Base-by-base conservation (phyloP, 1,140 invertebrate species). In the Probaryconus sp. region DNA sequence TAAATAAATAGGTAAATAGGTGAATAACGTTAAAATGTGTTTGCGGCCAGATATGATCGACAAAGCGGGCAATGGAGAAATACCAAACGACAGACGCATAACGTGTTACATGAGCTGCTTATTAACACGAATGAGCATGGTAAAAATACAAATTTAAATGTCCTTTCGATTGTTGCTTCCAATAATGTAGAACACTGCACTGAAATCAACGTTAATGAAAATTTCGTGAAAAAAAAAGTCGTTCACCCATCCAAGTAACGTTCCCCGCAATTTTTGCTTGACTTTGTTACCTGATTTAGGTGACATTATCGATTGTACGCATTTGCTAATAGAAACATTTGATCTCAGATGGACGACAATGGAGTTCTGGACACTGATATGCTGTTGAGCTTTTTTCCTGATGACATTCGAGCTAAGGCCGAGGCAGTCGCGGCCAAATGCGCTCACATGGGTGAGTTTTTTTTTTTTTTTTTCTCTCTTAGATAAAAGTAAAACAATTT, bases 31-130 rank as follows among this genome's bases (percentile, higher is more conserved):
- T 61, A 3, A 26, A 37, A 37, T 63, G 53, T 70, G 51, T 17
- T 40, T 55, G 11, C n/a, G n/a, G n/a, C n/a, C 45, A 87, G 86
- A 47, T 0, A 38, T 83, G 38, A 86, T 88, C 43, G 79, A 84
- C 1, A 33, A 81, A 3, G 85, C 85, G 1, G 74, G 72, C 24
- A 18, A 64, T 0, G 86, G 86, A 0, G 18, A 55, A 0, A 18
- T 87, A 7, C 1, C 13, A 0, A 61, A 84, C 13, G 79, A 86
- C 2, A 63, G 13, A 5, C 48, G 30, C 1, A 61, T 88, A 11
- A 83, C 84, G 3, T 88, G 86, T 47, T 88, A 88, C 75, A 86
- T 86, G 83, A 70, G 63, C 53, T 87, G 86, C 35, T 61, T 87
- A 3, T 73, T 87, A 5, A 76, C 81, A 3, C 50, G 83, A 9